Evolutionary conservation across 1,140 invertebrate genomes (phyloP).

Genomic region (Glossosoma conforme): DNA sequence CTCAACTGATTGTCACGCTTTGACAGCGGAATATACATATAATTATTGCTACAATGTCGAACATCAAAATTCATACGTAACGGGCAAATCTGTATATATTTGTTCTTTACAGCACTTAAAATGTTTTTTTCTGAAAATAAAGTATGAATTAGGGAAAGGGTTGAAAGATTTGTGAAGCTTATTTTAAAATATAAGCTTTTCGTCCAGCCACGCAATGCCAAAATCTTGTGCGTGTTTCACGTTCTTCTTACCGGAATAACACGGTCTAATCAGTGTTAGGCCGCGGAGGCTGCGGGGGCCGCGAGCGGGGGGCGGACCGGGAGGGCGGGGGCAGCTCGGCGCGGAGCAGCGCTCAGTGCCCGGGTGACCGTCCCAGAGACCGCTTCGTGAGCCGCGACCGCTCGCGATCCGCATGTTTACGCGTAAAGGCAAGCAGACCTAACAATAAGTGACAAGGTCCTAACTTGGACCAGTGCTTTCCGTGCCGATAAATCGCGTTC

Average conservation of each 20-base stretch:
- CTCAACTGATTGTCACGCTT: too few species aligned
- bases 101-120: too few species aligned
- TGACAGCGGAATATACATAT: too few species aligned
- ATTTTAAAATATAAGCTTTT: too few species aligned
- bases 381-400: constrained; percentile 4
- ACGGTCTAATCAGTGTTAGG: constrained; percentile 30
- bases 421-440: background rate
- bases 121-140: too few species aligned
- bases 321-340: constrained; percentile 38
- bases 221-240: constrained; percentile 16
- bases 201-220: constrained; percentile 2
- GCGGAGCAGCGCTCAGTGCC: constrained; percentile 36
- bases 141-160: too few species aligned
- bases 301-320: constrained; percentile 33
- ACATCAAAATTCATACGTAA: too few species aligned
- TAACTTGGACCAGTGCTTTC: too few species aligned
- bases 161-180: too few species aligned
- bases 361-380: constrained; percentile 23
- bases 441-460: background rate
- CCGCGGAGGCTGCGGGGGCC: constrained; percentile 35
- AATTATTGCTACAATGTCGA: too few species aligned
- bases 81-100: too few species aligned
- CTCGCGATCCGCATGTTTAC: constrained; percentile 1
- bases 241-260: constrained; percentile 14
- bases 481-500: too few species aligned